Evolutionary conservation across 2,888 invertebrate genomes (phyloP).

Genomic region (Sarcophaga carnaria): DNA sequence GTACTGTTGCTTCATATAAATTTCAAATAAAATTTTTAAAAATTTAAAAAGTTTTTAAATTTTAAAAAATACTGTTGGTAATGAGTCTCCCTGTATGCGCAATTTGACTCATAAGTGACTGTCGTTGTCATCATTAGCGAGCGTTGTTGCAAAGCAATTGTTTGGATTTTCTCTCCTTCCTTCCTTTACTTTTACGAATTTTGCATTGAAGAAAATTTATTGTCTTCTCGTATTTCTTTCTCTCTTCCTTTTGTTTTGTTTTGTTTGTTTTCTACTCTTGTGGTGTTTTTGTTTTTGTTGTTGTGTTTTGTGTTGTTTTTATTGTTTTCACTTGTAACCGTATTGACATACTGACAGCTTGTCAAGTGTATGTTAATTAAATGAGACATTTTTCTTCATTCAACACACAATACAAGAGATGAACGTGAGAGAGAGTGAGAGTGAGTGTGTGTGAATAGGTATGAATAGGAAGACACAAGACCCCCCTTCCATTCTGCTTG

Average conservation of each 20-base stretch:
- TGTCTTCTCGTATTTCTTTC: neutral
- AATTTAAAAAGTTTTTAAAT: no score
- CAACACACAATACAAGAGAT: no score
- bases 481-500: no score
- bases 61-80: no score
- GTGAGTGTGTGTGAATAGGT: no score
- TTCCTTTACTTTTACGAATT: neutral
- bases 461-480: no score
- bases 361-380: slow-evolving; percentile 71
- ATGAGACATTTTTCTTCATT: slow-evolving; percentile 60
- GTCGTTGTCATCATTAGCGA: neutral
- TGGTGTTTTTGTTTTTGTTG: slow-evolving; percentile 33
- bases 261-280: neutral
- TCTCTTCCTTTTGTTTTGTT: neutral
- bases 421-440: no score
- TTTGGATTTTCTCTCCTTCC: neutral
- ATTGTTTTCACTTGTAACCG: slow-evolving; percentile 36
- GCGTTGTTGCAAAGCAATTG: neutral
- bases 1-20: no score
- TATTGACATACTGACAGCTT: slow-evolving; percentile 70
- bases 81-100: no score
- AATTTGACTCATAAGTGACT: neutral
- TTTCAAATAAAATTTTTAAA: no score
- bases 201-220: no score
- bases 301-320: slow-evolving; percentile 24